A percentile compares a stretch with the other conserved stretches of the same genome.
phyloP scores from a whole-genome alignment of 2,797 vertebrate species.

The Hemitrygon akajei region DNA sequence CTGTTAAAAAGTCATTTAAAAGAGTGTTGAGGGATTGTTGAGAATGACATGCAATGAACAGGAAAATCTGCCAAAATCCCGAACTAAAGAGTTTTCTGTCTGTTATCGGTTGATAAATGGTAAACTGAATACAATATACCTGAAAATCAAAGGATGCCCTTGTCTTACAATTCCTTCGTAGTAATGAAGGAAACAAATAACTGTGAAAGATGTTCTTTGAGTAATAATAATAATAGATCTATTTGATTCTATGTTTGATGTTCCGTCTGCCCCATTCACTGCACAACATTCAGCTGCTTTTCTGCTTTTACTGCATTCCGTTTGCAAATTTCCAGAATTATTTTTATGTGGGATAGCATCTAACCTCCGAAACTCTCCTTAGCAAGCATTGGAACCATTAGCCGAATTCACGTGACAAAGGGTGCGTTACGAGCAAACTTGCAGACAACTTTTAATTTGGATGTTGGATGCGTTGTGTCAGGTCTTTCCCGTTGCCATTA shows the following conservation, averaged over 20 bases:
- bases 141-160: background rate
- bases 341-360: background rate
- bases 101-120: no score
- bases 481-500: constrained; percentile 51
- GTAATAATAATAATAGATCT: background rate
- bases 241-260: no score
- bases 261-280: background rate
- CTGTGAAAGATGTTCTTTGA: background rate
- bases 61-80: no score
- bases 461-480: constrained; percentile 49
- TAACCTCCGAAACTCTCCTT: constrained; percentile 32
- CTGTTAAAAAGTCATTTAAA: no score
- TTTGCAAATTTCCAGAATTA: background rate
- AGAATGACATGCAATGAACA: no score
- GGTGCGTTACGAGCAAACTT: constrained; percentile 4
- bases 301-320: background rate
- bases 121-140: background rate
- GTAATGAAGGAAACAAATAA: no score
- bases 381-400: constrained; percentile 49
- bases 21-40: no score
- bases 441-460: constrained; percentile 60
- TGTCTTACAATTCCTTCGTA: background rate
- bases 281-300: background rate
- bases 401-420: constrained; percentile 45
- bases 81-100: no score